These are phyloP conservation scores for Hirudo medicinalis DNA, from an alignment of 1,140 invertebrate species.

Conservation along the genomic window DNA sequence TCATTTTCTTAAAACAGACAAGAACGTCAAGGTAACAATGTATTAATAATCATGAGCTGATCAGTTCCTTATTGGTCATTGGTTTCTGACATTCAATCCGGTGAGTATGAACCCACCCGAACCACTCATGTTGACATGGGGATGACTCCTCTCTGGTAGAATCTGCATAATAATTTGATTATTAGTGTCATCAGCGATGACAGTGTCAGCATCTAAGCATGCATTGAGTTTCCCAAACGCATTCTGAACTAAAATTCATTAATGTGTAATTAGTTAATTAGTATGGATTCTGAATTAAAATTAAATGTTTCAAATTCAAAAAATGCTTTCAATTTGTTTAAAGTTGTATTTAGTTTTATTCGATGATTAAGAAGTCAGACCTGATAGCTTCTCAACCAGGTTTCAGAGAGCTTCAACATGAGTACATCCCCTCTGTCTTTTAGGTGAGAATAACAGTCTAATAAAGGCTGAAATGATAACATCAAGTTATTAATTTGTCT, in stretches of 20 bases:
- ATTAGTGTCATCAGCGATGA: background rate
- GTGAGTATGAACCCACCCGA: constrained; percentile 60
- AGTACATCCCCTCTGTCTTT: constrained; percentile 55
- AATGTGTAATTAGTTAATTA: background rate
- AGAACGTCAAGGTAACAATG: background rate
- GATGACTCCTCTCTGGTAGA: constrained; percentile 66
- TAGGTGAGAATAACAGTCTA: constrained; percentile 62
- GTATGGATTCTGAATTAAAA: background rate
- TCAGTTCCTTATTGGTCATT: background rate
- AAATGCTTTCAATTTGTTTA: constrained; percentile 14
- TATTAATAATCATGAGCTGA: background rate
- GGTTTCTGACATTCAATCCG: constrained; percentile 35
- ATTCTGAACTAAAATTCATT: background rate
- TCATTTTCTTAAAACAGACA: constrained; percentile 1
- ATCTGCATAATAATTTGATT: constrained; percentile 41
- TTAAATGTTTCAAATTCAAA: background rate
- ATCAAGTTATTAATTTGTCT: no score
- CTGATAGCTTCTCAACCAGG: constrained; percentile 78
- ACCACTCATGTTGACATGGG: constrained; percentile 61
- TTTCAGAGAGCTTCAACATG: constrained; percentile 63
- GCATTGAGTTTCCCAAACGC: background rate
- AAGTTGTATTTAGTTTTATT: constrained; percentile 3
- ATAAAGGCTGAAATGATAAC: constrained; percentile 47
- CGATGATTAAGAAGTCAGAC: constrained; percentile 20
- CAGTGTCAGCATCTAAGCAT: background rate